Evolutionary conservation across 1,140 invertebrate genomes (phyloP), one percentile per base, ranked within the genome.

Genomic region (Drosophila gunungcola): DNA sequence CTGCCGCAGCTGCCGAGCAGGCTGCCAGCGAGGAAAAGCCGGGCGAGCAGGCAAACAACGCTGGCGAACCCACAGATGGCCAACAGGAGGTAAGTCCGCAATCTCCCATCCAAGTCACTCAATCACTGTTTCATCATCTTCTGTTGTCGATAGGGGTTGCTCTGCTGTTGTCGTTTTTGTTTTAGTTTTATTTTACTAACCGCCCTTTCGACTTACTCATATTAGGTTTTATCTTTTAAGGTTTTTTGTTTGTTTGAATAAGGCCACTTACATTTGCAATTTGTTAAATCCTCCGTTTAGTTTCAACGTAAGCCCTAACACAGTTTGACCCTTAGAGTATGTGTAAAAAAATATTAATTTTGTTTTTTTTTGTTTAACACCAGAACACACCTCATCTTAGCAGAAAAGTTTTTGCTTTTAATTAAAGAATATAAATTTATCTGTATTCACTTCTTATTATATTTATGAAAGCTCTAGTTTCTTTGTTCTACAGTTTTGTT

Each of bases 11-110:
- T 92, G 32, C 92, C 27, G 63, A 83, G 49, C 75, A 79, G 55
- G 52, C 76, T 46, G 83, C 65, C 36, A n/a, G 56, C n/a, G 89
- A 91, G n/a, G 90, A 88, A 73, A 38, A 93, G 91, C 25, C 91
- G 2, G 49, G 79, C 38, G 92, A 93, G 55, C 91, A 94, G 38
- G 91, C 61, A 27, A 62, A 69, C 46, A 81, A 78, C 49, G 41
- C 65, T 46, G 93, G 93, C 34, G 94, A 94, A 79, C 92, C 93
- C 25, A 91, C 93, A 54, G 91, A 92, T 46, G 79, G 74, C 45
- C 92, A 93, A 45, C 92, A 92, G 55, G 94, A 94, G 93, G 94
- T 94, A 91, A 84, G 91, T 81, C 43, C 21, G 25, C 11, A n/a
- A 56, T 56, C 9, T 52, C 32, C 4, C 3, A 29, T 39, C 21